phyloP scores from a whole-genome alignment of 2,797 vertebrate species.

The Nyctalus aviator region DNA sequence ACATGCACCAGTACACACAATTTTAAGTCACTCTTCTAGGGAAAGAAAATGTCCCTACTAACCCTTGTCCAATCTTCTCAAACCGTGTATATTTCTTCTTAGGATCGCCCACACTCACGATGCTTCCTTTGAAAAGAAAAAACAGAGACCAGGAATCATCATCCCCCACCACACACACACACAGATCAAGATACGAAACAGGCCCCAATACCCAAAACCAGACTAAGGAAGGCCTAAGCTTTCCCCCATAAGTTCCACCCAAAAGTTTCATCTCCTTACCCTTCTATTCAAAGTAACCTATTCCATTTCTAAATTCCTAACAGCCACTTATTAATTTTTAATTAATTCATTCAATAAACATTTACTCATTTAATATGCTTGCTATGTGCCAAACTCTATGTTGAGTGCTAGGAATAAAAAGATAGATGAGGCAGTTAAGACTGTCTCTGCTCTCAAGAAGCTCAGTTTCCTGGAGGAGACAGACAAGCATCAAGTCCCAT shows the following conservation, averaged over 20 bases:
- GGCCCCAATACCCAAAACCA: neutral
- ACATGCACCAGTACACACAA: slow-evolving; percentile 21
- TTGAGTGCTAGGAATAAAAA: slow-evolving; percentile 26
- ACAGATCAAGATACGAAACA: slow-evolving; percentile 64
- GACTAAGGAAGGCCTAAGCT: neutral
- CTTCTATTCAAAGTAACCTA: slow-evolving; percentile 38
- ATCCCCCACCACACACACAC: no score
- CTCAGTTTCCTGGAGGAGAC: neutral
- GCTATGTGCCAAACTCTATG: neutral
- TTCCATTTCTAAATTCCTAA: slow-evolving; percentile 55
- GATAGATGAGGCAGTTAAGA: slow-evolving; percentile 2
- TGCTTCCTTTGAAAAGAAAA: slow-evolving; percentile 88
- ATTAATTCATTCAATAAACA: slow-evolving; percentile 62
- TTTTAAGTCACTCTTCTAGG: slow-evolving; percentile 59
- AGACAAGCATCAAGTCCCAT: neutral
- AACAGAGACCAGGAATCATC: slow-evolving; percentile 66
- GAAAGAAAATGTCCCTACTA: slow-evolving; percentile 76
- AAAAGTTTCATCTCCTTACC: slow-evolving; percentile 34
- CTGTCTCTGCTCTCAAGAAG: slow-evolving; percentile 8
- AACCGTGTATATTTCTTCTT: slow-evolving; percentile 95
- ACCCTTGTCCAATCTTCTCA: slow-evolving; percentile 96
- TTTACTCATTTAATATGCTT: slow-evolving; percentile 19
- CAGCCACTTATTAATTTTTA: slow-evolving; percentile 46
- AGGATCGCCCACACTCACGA: slow-evolving; percentile 94
- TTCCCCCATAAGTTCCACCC: neutral